Evolutionary conservation across 1,140 invertebrate species (phyloP), one percentile per base, ranked within the genome.

Genomic region (Sinella curviseta): DNA sequence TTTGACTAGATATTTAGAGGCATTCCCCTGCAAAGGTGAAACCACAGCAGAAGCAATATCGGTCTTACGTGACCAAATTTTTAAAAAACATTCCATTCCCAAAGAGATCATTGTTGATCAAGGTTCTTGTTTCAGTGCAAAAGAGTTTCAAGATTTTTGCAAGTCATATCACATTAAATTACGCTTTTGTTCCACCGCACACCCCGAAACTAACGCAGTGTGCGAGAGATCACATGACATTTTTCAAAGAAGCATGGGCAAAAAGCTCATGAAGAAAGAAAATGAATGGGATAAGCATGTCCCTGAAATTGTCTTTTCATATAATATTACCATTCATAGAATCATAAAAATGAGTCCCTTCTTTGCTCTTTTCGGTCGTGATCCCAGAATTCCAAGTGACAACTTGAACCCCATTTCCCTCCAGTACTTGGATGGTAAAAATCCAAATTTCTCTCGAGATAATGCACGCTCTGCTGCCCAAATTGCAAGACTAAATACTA

Each of bases 261-360:
- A 86, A 80, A 88, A 87, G 80, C 79, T 86, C 4, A 84, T 81
- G n/a, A n/a, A 82, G 14, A 77, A 84, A 48, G 85, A 84, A 16
- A 81, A 55, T 17, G 84, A 88, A 77, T 89, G 88, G 88, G 88
- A 89, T 73, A 76, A 85, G 67, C 87, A 84, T 8, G 78, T 88
- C 3, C 85, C 83, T 1, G 86, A 85, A 26, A 87, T 87, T 1
- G 86, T 86, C 24, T 88, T 87, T 79, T 85, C 85, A 14, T 87
- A 88, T 77, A 89, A 89, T 54, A 87, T 86, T 0, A 84, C 86
- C n/a, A 55, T 84, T 1, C 88, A 89, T 75, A 80, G 78, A 57
- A 83, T 85, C 0, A 89, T 86, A 0, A 82, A 84, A 30, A 86
- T 85, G 81, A 81, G 85, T 16, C 86, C 87, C 3, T 86, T 87